These are phyloP conservation scores for Rhodinocichla rosea DNA, from an alignment of 2,113 vertebrate species.

Conservation along the genomic window DNA sequence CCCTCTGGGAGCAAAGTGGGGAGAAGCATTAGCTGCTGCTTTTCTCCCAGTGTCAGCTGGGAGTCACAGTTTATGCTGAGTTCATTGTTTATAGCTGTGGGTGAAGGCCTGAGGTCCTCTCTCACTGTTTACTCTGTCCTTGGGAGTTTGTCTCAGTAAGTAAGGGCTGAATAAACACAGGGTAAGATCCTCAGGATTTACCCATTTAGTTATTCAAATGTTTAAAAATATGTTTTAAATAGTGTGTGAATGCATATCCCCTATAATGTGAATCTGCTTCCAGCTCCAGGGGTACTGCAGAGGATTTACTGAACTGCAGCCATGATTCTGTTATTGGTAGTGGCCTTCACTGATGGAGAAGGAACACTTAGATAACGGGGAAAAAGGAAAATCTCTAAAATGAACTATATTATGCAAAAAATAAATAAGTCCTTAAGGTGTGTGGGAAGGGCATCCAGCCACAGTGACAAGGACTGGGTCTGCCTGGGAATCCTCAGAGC, in stretches of 20 bases:
- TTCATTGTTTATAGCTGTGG: conserved; percentile 55
- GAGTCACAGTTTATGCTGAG: conserved; percentile 33
- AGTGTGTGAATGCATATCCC: not conserved
- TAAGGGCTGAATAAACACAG: conserved; percentile 48
- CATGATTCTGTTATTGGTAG: not conserved
- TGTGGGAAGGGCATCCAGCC: not conserved
- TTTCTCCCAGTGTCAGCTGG: not conserved
- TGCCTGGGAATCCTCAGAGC: not conserved
- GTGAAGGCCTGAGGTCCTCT: conserved; percentile 34
- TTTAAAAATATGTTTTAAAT: conserved; percentile 43
- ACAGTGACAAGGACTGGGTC: not conserved
- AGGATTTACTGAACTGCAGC: not conserved
- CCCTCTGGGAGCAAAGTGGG: not conserved
- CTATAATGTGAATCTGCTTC: not conserved
- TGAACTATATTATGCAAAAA: not conserved
- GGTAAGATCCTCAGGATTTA: conserved; percentile 24
- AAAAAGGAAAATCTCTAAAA: not conserved
- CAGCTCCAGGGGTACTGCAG: not conserved
- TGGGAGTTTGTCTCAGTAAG: conserved; percentile 37
- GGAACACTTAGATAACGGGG: not conserved
- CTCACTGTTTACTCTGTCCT: conserved; percentile 42
- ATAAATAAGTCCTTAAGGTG: not conserved
- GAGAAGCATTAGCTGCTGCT: not conserved
- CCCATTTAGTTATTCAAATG: conserved; percentile 21
- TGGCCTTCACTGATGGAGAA: not conserved